Evolutionary conservation across 2,888 invertebrate genomes (phyloP).

Genomic region (Ophonus ardosiacus): DNA sequence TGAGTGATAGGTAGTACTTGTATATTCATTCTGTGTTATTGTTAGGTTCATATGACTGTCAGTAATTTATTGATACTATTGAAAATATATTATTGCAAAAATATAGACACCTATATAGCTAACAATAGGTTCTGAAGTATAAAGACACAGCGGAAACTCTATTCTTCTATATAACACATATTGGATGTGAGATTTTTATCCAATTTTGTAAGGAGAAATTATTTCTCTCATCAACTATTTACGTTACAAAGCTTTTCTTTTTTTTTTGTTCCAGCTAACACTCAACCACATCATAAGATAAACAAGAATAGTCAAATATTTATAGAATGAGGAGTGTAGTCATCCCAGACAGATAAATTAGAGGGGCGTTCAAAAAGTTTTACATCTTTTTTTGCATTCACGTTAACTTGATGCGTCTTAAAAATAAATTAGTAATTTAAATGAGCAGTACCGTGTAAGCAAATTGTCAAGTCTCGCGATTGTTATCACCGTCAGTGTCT

Average conservation of each 20-base stretch:
- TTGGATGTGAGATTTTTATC: neutral
- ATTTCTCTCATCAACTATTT: slow-evolving; percentile 49
- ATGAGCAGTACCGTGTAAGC: slow-evolving; percentile 45
- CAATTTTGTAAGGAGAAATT: slow-evolving; percentile 7
- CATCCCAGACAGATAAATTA: slow-evolving; percentile 63
- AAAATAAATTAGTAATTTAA: slow-evolving; percentile 43
- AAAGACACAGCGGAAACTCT: too few species aligned
- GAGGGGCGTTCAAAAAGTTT: slow-evolving; percentile 51
- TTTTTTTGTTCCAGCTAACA: slow-evolving; percentile 50
- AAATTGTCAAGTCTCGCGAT: slow-evolving; percentile 33
- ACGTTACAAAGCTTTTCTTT: slow-evolving; percentile 39
- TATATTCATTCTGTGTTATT: too few species aligned
- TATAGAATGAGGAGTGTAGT: slow-evolving; percentile 61
- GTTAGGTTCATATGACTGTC: too few species aligned
- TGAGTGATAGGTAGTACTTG: too few species aligned
- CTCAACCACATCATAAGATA: slow-evolving; percentile 60
- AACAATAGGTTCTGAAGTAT: too few species aligned
- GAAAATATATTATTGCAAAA: too few species aligned
- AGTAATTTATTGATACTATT: too few species aligned
- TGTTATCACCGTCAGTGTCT: slow-evolving; percentile 38
- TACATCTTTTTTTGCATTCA: slow-evolving; percentile 52
- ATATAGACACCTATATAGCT: too few species aligned
- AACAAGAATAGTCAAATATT: slow-evolving; percentile 63
- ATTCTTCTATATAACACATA: neutral
- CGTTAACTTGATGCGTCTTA: slow-evolving; percentile 36